A percentile compares a stretch with the other conserved stretches of the same genome.
Evolutionary conservation across 2,797 vertebrate genomes (phyloP).

Genomic region (Macrochelys suwanniensis): DNA sequence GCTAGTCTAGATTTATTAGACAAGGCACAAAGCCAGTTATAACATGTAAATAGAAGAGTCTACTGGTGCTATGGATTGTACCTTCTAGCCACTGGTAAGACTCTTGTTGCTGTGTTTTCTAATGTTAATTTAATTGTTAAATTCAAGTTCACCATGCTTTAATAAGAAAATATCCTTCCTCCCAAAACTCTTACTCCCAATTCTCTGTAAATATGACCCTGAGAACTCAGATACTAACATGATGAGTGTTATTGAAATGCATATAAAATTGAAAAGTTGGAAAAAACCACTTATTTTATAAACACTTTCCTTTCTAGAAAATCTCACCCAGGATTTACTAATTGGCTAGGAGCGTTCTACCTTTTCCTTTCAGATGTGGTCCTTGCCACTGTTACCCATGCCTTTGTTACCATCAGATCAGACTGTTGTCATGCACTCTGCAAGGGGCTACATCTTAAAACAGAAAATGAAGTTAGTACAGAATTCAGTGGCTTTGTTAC

Average conservation of each 20-base stretch:
- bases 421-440: neutral
- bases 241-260: neutral
- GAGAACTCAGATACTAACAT: neutral
- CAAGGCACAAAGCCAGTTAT: constrained; percentile 35
- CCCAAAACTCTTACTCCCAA: neutral
- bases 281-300: neutral
- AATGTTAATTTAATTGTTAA: neutral
- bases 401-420: neutral
- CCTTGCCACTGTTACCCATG: neutral
- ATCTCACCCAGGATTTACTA: neutral
- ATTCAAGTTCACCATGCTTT: neutral
- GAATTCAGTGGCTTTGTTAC: neutral
- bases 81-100: neutral
- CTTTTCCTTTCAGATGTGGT: neutral
- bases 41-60: constrained; percentile 23
- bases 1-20: constrained; percentile 26
- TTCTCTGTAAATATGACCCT: neutral
- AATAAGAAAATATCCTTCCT: neutral
- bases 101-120: neutral
- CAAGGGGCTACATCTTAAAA: neutral
- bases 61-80: accelerated
- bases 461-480: neutral
- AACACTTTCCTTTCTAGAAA: neutral
- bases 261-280: neutral
- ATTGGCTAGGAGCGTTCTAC: neutral